phyloP scores from a whole-genome alignment of 2,888 invertebrate genomes.

The Cacoxenus indagator region DNA sequence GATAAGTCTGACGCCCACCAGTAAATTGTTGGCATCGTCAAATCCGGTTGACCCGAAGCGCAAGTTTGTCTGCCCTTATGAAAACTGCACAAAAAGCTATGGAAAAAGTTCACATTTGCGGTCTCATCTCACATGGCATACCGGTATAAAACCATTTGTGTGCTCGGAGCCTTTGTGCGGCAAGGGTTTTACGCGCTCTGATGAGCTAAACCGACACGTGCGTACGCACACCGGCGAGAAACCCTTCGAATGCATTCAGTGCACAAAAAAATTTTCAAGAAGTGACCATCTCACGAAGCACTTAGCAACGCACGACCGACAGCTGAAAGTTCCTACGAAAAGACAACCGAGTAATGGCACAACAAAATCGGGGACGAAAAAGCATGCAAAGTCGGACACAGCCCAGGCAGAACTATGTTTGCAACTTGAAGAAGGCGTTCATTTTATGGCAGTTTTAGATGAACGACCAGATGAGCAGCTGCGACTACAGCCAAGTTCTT shows the following conservation, averaged over 20 bases:
- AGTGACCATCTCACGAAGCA: slow-evolving; percentile 68
- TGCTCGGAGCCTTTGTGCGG: slow-evolving; percentile 62
- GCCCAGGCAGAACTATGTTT: slow-evolving; percentile 10
- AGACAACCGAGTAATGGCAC: slow-evolving; percentile 24
- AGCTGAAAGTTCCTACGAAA: slow-evolving; percentile 38
- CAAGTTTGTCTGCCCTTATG: slow-evolving; percentile 63
- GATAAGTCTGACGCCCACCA: slow-evolving; percentile 61
- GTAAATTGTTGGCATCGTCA: slow-evolving; percentile 55
- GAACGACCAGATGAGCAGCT: slow-evolving; percentile 16
- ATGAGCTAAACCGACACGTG: slow-evolving; percentile 65
- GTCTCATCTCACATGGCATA: slow-evolving; percentile 69
- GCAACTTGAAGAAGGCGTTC: slow-evolving; percentile 46
- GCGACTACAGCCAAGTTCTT: background rate
- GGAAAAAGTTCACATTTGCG: slow-evolving; percentile 69
- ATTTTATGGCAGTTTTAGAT: slow-evolving; percentile 56
- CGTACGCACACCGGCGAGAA: slow-evolving; percentile 68
- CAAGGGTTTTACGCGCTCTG: slow-evolving; percentile 67
- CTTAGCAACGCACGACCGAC: slow-evolving; percentile 63
- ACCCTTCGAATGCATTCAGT: slow-evolving; percentile 65
- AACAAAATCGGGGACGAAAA: slow-evolving; percentile 32
- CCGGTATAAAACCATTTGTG: slow-evolving; percentile 66
- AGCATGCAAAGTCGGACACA: slow-evolving; percentile 33
- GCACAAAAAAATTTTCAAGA: slow-evolving; percentile 65
- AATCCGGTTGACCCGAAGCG: slow-evolving; percentile 59
- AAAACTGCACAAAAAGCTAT: slow-evolving; percentile 66